Conservation (phyloP, 1,140 invertebrate genomes). For the Drosophila takahashii region DNA sequence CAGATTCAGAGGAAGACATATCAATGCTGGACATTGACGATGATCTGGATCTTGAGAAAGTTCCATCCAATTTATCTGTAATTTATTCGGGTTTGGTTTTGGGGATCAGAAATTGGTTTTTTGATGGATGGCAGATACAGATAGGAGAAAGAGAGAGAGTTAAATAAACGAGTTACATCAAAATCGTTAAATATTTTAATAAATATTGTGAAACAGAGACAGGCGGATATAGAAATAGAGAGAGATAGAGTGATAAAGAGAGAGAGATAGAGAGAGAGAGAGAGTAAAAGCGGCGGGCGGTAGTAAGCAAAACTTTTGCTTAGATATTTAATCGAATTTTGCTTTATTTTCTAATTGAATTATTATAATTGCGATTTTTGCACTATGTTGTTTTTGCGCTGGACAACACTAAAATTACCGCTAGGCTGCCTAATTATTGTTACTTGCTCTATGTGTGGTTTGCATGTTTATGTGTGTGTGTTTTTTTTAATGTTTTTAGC, state of each 20-base stretch:
- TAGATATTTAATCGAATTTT: slow-evolving; percentile 55
- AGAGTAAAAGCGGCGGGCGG: slow-evolving; percentile 77
- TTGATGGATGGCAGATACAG: slow-evolving; percentile 25
- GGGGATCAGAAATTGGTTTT: slow-evolving; percentile 12
- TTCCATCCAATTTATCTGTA: slow-evolving; percentile 97
- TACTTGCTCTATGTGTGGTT: slow-evolving; percentile 41
- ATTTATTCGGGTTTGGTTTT: slow-evolving; percentile 51
- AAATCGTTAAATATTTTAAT: slow-evolving; percentile 37
- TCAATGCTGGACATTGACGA: slow-evolving; percentile 99
- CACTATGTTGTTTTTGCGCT: slow-evolving; percentile 45
- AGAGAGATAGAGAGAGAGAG: slow-evolving; percentile 54
- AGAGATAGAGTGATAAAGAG: slow-evolving; percentile 30
- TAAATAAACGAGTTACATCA: slow-evolving; percentile 49
- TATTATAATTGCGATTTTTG: slow-evolving; percentile 31
- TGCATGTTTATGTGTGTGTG: slow-evolving; percentile 30
- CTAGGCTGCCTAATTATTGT: slow-evolving; percentile 56
- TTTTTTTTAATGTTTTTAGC: slow-evolving; percentile 19
- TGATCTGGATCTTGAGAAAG: slow-evolving; percentile 97
- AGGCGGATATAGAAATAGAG: slow-evolving; percentile 47
- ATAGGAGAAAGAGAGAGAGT: slow-evolving; percentile 44
- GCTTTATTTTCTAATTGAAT: slow-evolving; percentile 37
- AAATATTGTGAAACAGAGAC: slow-evolving; percentile 43
- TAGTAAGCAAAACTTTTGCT: slow-evolving; percentile 78
- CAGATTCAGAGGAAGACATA: slow-evolving; percentile 97
- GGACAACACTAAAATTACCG: slow-evolving; percentile 55